These are phyloP conservation scores for Acheta domesticus DNA, from an alignment of 2,888 invertebrate species.

Conservation along the genomic window DNA sequence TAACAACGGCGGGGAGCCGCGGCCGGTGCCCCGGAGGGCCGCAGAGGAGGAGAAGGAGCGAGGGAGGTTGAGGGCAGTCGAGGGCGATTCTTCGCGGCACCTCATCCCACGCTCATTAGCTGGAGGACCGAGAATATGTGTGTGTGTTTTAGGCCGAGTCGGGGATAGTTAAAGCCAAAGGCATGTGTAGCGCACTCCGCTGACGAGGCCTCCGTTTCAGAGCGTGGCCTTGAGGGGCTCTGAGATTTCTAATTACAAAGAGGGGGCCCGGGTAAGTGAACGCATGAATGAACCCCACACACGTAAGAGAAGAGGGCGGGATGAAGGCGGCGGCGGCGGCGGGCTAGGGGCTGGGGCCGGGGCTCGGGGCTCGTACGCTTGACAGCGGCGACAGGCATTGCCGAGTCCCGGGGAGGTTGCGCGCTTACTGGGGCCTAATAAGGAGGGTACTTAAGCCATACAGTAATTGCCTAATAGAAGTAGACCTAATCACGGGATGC, in stretches of 20 bases:
- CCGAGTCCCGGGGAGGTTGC: neutral
- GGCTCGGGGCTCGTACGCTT: neutral
- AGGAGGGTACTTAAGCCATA: neutral
- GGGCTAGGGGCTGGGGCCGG: neutral
- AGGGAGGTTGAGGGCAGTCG: neutral
- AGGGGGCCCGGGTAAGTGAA: constrained; percentile 8
- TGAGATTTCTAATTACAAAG: constrained; percentile 18
- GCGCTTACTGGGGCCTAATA: neutral
- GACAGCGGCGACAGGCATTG: neutral
- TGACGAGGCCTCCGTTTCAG: neutral
- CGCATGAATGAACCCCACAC: constrained; percentile 18
- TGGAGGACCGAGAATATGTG: neutral
- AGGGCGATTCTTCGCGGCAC: neutral
- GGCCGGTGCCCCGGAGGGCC: too few species aligned
- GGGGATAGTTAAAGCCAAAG: constrained; percentile 1
- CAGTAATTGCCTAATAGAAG: neutral
- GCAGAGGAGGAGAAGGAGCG: too few species aligned
- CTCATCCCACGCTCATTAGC: constrained; percentile 18
- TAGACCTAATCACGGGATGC: neutral
- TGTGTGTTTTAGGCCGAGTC: neutral
- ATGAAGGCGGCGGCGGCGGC: neutral
- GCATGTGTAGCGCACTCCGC: constrained; percentile 7
- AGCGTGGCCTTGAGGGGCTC: neutral
- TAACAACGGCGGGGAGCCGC: too few species aligned
- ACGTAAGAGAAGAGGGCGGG: constrained; percentile 18